A percentile compares a stretch with the other conserved stretches of the same genome.
phyloP scores from a whole-genome alignment of 2,888 invertebrate species.

The Helleia helle region DNA sequence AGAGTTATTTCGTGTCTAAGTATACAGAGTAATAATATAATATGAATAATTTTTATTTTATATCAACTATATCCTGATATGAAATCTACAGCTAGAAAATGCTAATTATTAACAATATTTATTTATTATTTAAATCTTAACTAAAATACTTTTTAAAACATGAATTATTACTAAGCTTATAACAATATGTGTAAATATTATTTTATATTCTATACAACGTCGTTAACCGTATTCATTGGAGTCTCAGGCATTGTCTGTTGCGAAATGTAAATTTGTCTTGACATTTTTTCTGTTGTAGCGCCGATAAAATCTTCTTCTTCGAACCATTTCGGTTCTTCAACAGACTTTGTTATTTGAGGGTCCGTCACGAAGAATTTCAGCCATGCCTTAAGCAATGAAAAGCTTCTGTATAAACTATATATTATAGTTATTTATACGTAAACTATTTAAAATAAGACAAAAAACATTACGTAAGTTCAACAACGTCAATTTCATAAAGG shows the following conservation, averaged over 20 bases:
- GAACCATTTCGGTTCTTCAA: slow-evolving; percentile 67
- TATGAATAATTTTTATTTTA: not conserved
- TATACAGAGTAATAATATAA: too few relatives aligned
- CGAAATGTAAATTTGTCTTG: slow-evolving; percentile 44
- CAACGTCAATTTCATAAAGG: slow-evolving; percentile 65
- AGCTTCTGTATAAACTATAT: slow-evolving; percentile 28
- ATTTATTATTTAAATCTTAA: not conserved
- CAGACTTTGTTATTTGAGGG: slow-evolving; percentile 61
- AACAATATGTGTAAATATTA: not conserved
- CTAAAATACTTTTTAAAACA: slow-evolving; percentile 10
- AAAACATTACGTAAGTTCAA: slow-evolving; percentile 16
- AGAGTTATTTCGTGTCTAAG: not conserved
- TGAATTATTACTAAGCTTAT: not conserved
- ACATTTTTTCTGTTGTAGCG: slow-evolving; percentile 50
- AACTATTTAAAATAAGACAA: too few relatives aligned
- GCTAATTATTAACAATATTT: not conserved
- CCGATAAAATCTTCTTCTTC: slow-evolving; percentile 46
- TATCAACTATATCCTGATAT: not conserved
- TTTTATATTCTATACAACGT: slow-evolving; percentile 47
- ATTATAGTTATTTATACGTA: too few relatives aligned
- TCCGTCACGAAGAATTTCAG: slow-evolving; percentile 74
- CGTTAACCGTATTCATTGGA: slow-evolving; percentile 66
- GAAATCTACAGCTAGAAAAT: not conserved
- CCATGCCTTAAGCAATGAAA: slow-evolving; percentile 70
- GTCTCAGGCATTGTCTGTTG: slow-evolving; percentile 51